These are phyloP conservation scores for Holacanthella duospinosa DNA, from an alignment of 2,888 invertebrate genomes.

Conservation along the genomic window DNA sequence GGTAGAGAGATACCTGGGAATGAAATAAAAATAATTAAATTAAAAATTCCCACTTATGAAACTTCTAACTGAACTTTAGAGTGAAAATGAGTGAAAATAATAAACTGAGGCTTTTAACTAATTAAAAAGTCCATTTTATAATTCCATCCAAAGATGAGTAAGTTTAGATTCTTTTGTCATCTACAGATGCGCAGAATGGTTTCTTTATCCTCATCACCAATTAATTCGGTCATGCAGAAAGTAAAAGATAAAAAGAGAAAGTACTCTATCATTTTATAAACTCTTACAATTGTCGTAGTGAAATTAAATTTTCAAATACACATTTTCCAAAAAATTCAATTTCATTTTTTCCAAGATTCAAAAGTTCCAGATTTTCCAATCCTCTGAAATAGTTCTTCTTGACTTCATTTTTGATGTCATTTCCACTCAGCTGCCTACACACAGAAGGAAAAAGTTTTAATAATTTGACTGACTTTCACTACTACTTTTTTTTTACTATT, in stretches of 20 bases:
- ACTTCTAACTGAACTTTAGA: too few relatives aligned
- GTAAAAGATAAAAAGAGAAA: too few relatives aligned
- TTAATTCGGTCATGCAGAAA: too few relatives aligned
- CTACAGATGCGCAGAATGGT: not conserved
- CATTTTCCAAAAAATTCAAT: slow-evolving; percentile 41
- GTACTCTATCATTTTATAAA: too few relatives aligned
- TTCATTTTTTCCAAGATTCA: slow-evolving; percentile 47
- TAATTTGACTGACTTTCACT: not conserved
- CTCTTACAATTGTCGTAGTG: slow-evolving; percentile 46
- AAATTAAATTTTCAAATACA: slow-evolving; percentile 42
- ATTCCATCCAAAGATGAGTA: too few relatives aligned
- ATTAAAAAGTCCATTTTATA: too few relatives aligned
- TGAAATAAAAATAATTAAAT: slow-evolving; percentile 9
- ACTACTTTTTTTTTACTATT: too few relatives aligned
- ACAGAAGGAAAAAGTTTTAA: not conserved
- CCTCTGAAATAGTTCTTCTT: slow-evolving; percentile 41
- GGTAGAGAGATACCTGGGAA: slow-evolving; percentile 47
- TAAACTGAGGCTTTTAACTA: too few relatives aligned
- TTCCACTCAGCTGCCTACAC: slow-evolving; percentile 30
- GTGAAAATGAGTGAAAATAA: too few relatives aligned
- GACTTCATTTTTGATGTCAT: slow-evolving; percentile 20
- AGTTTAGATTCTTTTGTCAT: not conserved
- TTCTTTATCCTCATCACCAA: too few relatives aligned
- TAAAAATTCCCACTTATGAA: too few relatives aligned
- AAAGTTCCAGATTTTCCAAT: slow-evolving; percentile 41